Conservation (phyloP, 2,113 vertebrate genomes). For the Hydrochoerus hydrochaeris region DNA sequence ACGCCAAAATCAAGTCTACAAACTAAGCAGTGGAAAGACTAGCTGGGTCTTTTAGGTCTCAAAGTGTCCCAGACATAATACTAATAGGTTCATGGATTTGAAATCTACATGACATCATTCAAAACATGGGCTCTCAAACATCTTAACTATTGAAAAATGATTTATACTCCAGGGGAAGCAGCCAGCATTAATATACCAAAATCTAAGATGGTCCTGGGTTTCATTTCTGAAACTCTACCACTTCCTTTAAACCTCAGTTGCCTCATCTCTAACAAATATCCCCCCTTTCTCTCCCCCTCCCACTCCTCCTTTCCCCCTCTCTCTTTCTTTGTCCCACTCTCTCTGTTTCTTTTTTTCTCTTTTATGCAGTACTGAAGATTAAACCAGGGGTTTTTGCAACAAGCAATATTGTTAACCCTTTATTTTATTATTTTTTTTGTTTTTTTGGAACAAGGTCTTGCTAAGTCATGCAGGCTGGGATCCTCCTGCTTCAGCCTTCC, state of each 20-base stretch:
- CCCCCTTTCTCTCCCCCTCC: not conserved
- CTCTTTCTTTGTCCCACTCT: too few relatives aligned
- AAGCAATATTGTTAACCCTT: not conserved
- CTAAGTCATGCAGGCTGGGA: not conserved
- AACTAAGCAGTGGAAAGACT: not conserved
- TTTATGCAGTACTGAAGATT: not conserved
- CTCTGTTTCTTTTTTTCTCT: too few relatives aligned
- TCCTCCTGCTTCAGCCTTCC: not conserved
- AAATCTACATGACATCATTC: not conserved
- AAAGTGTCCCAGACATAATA: not conserved
- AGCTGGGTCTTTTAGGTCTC: not conserved
- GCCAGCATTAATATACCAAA: rapidly evolving
- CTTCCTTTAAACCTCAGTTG: not conserved
- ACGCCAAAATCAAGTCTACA: not conserved
- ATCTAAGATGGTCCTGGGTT: not conserved
- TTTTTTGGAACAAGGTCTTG: not conserved
- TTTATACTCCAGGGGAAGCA: not conserved
- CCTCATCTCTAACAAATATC: not conserved
- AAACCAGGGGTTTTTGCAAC: not conserved
- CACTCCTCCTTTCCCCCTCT: not conserved
- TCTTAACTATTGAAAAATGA: not conserved
- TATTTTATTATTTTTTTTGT: not conserved
- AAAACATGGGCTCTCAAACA: not conserved
- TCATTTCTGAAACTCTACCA: not conserved
- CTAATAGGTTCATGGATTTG: not conserved